These are phyloP conservation scores for Novumbra hubbsi DNA, from an alignment of 2,797 vertebrate genomes.

Conservation along the genomic window DNA sequence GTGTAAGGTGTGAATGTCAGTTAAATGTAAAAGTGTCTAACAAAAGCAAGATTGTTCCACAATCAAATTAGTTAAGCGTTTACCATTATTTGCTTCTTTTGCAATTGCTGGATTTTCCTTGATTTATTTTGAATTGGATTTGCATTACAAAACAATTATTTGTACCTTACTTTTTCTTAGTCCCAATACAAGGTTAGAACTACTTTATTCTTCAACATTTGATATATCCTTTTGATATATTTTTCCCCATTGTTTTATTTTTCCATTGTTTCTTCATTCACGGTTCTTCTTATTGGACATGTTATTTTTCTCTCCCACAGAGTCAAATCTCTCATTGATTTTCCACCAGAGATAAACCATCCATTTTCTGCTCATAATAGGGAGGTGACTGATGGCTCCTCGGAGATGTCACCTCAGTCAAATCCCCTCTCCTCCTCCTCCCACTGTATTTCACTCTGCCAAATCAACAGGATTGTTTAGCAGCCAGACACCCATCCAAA, in stretches of 20 bases:
- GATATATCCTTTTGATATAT: too few relatives aligned
- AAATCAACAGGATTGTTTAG: conserved; percentile 52
- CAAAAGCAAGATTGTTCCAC: neutral
- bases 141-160: neutral
- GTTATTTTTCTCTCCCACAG: neutral
- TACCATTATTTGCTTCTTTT: neutral
- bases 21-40: neutral
- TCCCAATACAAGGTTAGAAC: neutral
- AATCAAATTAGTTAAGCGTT: neutral
- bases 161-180: neutral
- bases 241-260: neutral
- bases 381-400: conserved; percentile 59
- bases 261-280: conserved; percentile 5
- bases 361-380: conserved; percentile 37
- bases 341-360: conserved; percentile 35
- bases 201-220: neutral
- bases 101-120: neutral
- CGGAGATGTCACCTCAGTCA: conserved; percentile 61
- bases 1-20: neutral
- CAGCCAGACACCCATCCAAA: conserved; percentile 46
- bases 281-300: neutral
- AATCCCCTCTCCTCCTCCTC: conserved; percentile 63
- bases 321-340: neutral
- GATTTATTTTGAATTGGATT: neutral
- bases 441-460: conserved; percentile 27